Percentiles rank a stretch among this genome's conserved stretches.
These are phyloP conservation scores for Penaeus vannamei DNA, from an alignment of 1,140 invertebrate genomes.

Conservation along the genomic window DNA sequence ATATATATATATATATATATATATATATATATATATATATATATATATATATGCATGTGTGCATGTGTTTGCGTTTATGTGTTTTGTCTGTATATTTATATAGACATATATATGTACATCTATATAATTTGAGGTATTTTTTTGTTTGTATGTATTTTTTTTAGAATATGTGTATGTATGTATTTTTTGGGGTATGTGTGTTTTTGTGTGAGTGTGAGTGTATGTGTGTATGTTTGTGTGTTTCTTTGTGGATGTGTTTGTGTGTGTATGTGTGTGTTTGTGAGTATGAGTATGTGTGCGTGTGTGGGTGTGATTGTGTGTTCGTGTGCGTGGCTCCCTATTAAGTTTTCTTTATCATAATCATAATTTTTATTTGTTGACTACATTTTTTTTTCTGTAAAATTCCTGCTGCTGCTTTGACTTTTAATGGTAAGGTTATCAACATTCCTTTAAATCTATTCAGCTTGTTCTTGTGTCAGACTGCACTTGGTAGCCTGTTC, in stretches of 20 bases:
- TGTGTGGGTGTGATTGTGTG: too few species aligned
- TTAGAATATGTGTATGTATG: conserved; percentile 7
- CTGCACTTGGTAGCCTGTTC: background rate
- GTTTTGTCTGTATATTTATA: background rate
- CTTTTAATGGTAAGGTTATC: too few species aligned
- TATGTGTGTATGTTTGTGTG: background rate
- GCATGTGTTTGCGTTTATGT: background rate
- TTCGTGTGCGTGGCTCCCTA: background rate
- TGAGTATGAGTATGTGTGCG: too few species aligned
- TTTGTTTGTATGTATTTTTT: conserved; percentile 1
- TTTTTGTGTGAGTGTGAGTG: background rate
- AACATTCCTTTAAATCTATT: background rate
- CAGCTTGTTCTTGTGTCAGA: background rate
- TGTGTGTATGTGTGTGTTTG: too few species aligned
- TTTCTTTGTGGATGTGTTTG: too few species aligned
- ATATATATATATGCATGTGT: background rate
- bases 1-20: conserved; percentile 18
- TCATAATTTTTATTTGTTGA: too few species aligned
- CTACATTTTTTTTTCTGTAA: too few species aligned
- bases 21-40: background rate
- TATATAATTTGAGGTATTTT: background rate
- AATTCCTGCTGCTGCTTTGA: too few species aligned
- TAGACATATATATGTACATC: conserved; percentile 17
- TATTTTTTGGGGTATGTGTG: too few species aligned
- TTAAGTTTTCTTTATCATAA: too few species aligned